These are phyloP conservation scores for Tetanocera ferruginea DNA, from an alignment of 2,888 invertebrate species.

Conservation along the genomic window DNA sequence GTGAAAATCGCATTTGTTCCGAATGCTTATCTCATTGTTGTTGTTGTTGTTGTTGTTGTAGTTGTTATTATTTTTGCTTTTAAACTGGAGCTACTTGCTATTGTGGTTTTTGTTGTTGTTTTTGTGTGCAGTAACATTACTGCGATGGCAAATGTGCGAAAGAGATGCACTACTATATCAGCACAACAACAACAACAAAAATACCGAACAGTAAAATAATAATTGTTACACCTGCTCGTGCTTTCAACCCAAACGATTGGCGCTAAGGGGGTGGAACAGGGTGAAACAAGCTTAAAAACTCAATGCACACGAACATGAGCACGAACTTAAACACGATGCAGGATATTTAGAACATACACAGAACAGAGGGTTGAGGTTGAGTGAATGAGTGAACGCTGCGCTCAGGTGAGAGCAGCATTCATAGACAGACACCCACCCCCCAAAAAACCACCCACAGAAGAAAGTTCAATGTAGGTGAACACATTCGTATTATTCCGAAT, in stretches of 20 bases:
- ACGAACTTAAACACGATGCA: background rate
- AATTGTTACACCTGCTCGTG: conserved; percentile 67
- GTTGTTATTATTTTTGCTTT: conserved; percentile 35
- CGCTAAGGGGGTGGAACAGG: background rate
- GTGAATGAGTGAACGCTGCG: background rate
- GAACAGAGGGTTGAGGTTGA: background rate
- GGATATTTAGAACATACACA: background rate
- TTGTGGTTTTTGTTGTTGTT: conserved; percentile 37
- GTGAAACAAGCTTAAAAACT: background rate
- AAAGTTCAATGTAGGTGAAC: conserved; percentile 19
- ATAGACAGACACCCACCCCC: background rate
- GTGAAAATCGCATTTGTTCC: conserved; percentile 22
- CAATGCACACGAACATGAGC: conserved; percentile 36
- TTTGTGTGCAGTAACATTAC: conserved; percentile 24
- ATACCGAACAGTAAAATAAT: conserved; percentile 63
- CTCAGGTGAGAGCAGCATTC: conserved; percentile 11
- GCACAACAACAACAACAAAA: conserved; percentile 46
- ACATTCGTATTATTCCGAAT: conserved; percentile 50
- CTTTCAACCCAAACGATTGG: conserved; percentile 14
- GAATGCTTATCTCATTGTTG: conserved; percentile 35
- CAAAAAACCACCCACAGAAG: background rate
- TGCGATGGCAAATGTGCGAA: background rate
- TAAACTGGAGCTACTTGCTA: background rate
- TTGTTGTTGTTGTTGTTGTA: background rate
- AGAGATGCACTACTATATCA: conserved; percentile 18